phyloP scores from a whole-genome alignment of 2,113 vertebrate genomes.

The Melanocharis versteri region DNA sequence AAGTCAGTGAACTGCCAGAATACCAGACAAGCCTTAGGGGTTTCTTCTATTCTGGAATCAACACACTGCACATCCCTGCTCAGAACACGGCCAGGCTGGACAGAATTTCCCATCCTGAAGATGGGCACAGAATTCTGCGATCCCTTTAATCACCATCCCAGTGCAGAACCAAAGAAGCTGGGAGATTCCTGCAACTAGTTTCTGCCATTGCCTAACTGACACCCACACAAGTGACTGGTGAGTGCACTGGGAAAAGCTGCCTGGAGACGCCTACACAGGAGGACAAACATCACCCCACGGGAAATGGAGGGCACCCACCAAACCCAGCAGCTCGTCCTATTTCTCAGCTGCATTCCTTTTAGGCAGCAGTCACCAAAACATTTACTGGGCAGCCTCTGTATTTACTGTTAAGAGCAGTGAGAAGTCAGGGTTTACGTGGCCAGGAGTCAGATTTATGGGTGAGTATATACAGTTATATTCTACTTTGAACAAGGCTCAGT shows the following conservation, averaged over 20 bases:
- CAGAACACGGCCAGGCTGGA: not conserved
- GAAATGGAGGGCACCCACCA: not conserved
- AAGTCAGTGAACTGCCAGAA: not conserved
- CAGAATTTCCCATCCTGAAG: not conserved
- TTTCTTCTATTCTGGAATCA: not conserved
- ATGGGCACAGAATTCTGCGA: not conserved
- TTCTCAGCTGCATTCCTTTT: not conserved
- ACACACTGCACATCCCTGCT: not conserved
- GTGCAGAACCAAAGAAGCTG: not conserved
- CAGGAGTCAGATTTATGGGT: not conserved
- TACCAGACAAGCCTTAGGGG: not conserved
- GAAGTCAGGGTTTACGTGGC: not conserved
- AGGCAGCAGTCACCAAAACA: not conserved
- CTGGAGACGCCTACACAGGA: conserved; percentile 13
- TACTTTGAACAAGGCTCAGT: not conserved
- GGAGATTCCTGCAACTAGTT: not conserved
- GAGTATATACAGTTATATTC: not conserved
- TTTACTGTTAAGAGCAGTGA: not conserved
- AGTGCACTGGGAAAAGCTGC: not conserved
- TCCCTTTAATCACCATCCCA: not conserved
- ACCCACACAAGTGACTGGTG: not conserved
- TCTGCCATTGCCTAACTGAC: not conserved
- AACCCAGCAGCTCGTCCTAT: not conserved
- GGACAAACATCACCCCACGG: not conserved
- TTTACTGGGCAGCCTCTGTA: not conserved